Conservation (phyloP, 37 sponge, comb jelly and placozoan genomes). For the Halichondria panicea region DNA sequence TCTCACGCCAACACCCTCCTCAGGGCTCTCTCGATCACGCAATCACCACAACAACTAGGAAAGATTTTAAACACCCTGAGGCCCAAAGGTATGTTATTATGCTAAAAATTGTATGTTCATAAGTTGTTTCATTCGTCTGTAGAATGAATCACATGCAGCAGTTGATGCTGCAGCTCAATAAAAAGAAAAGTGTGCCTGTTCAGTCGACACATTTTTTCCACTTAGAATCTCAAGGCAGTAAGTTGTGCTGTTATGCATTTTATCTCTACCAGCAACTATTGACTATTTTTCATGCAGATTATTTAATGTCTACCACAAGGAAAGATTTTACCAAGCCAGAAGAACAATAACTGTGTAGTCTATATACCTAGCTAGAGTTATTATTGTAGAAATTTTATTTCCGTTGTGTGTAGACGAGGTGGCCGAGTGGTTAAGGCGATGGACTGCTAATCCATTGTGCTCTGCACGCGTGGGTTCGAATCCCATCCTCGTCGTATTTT, state of each 20-base stretch:
- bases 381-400: background rate
- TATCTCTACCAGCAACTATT: background rate
- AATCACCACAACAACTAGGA: conserved; percentile 21
- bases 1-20: conserved; percentile 44
- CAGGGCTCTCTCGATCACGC: background rate
- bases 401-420: conserved; percentile 72
- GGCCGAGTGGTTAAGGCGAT: conserved; percentile 99
- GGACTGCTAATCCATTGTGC: conserved; percentile 99
- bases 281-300: conserved; percentile 13
- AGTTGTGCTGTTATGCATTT: background rate
- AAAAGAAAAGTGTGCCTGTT: conserved; percentile 39
- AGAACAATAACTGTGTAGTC: background rate
- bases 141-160: conserved; percentile 55
- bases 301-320: conserved; percentile 28
- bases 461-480: conserved; percentile 99
- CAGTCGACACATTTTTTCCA: conserved; percentile 45
- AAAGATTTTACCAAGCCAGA: conserved; percentile 58
- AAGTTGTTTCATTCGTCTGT: background rate
- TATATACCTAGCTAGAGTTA: background rate
- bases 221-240: conserved; percentile 24
- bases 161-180: conserved; percentile 34
- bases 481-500: conserved; percentile 96
- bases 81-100: background rate
- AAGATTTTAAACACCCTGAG: conserved; percentile 53
- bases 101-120: background rate